Conservation (phyloP, 2,888 invertebrate species). For the Heterodera filipjevi region DNA sequence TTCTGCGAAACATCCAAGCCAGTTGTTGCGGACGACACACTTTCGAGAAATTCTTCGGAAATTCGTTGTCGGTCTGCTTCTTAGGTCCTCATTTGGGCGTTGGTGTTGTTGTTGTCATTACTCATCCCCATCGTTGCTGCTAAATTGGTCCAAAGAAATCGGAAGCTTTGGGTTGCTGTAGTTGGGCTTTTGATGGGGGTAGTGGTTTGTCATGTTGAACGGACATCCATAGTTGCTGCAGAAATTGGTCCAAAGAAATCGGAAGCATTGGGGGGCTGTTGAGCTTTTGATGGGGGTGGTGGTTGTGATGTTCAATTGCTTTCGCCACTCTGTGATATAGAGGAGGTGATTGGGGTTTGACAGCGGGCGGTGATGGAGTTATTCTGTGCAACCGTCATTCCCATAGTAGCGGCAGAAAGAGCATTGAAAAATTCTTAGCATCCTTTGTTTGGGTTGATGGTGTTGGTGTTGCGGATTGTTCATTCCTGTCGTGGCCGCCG, state of each 20-base stretch:
- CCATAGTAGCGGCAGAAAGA: no score
- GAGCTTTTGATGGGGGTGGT: no score
- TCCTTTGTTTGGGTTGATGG: no score
- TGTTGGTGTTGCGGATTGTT: neutral
- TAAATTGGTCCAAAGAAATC: no score
- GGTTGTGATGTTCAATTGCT: no score
- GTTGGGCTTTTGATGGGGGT: neutral
- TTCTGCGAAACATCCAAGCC: neutral
- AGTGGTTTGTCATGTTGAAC: neutral
- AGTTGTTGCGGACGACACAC: neutral
- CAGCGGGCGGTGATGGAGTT: neutral
- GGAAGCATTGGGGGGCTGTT: no score
- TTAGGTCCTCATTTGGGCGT: no score
- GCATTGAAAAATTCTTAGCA: no score
- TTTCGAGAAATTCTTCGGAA: slow-evolving; percentile 14
- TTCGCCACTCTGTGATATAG: no score
- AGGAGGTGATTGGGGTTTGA: neutral
- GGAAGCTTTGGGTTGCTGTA: neutral
- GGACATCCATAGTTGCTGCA: no score
- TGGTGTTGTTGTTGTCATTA: neutral
- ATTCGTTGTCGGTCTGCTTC: slow-evolving; percentile 2
- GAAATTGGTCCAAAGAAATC: no score
- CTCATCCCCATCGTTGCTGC: neutral
- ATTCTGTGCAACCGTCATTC: neutral
- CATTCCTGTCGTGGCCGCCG: neutral